A percentile compares a stretch with the other conserved stretches of the same genome.
Conservation (phyloP, 2,797 vertebrate species). For the Chromis chromis region DNA sequence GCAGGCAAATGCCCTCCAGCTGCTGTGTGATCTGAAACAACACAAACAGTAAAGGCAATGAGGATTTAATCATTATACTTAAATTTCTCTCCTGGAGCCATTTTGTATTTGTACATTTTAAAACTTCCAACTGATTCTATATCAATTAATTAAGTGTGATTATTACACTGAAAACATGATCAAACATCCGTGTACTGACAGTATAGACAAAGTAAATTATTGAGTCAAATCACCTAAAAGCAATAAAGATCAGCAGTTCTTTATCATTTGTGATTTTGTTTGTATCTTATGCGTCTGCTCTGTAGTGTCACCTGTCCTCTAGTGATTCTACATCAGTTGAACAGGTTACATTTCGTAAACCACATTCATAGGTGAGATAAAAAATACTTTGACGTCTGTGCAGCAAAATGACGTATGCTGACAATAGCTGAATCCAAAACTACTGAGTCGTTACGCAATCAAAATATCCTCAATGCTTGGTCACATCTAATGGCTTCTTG, state of each 20-base stretch:
- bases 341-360: background rate
- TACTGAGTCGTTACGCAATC: conserved; percentile 34
- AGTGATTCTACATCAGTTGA: background rate
- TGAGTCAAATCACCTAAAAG: background rate
- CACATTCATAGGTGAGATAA: background rate
- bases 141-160: too few relatives aligned
- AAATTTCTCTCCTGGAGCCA: too few relatives aligned
- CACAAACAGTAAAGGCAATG: background rate
- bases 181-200: background rate
- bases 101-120: background rate
- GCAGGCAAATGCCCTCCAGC: conserved; percentile 98
- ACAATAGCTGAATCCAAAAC: background rate
- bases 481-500: conserved; percentile 48
- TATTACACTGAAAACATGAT: too few relatives aligned
- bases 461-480: conserved; percentile 18
- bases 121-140: background rate
- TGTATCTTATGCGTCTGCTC: too few relatives aligned
- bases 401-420: background rate
- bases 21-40: conserved; percentile 94
- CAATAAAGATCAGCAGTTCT: background rate
- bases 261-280: background rate
- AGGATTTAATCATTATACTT: background rate
- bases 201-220: background rate
- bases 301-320: too few relatives aligned
- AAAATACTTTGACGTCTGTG: conserved; percentile 1